Conservation (phyloP, 2,797 vertebrate species). For the Gymnocypris eckloni region DNA sequence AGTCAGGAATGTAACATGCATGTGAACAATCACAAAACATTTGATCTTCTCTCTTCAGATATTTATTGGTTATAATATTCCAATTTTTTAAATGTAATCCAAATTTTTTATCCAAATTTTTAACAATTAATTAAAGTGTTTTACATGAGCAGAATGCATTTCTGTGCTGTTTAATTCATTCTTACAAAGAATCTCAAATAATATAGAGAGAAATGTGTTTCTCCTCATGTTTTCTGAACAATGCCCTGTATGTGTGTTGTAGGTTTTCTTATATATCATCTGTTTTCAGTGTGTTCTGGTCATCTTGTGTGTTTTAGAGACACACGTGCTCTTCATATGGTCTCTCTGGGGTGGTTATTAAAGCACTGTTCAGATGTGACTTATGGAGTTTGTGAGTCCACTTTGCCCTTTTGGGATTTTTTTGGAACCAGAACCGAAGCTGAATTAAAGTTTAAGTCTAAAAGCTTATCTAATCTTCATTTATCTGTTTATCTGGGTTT, state of each 20-base stretch:
- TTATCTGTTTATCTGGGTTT: constrained; percentile 45
- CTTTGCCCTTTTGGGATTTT: background rate
- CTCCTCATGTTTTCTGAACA: background rate
- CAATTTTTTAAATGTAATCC: too few species aligned
- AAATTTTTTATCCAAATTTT: too few species aligned
- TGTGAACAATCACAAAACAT: background rate
- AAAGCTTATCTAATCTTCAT: constrained; percentile 44
- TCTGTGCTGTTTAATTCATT: background rate
- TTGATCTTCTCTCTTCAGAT: background rate
- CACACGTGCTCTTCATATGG: constrained; percentile 4
- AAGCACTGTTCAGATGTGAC: constrained; percentile 12
- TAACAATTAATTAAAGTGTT: background rate
- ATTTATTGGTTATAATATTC: too few species aligned
- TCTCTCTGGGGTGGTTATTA: constrained; percentile 25
- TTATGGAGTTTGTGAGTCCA: constrained; percentile 6
- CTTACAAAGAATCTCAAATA: background rate
- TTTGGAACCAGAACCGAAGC: constrained; percentile 21
- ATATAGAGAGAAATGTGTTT: too few species aligned
- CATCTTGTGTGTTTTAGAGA: background rate
- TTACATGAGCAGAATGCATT: background rate
- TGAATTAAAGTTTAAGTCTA: constrained; percentile 30
- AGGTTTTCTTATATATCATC: background rate
- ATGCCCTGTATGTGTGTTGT: background rate
- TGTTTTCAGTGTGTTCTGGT: constrained; percentile 7
- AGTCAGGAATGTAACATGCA: background rate